Evolutionary conservation across 2,113 vertebrate species (phyloP).

Genomic region (Neogale vison): DNA sequence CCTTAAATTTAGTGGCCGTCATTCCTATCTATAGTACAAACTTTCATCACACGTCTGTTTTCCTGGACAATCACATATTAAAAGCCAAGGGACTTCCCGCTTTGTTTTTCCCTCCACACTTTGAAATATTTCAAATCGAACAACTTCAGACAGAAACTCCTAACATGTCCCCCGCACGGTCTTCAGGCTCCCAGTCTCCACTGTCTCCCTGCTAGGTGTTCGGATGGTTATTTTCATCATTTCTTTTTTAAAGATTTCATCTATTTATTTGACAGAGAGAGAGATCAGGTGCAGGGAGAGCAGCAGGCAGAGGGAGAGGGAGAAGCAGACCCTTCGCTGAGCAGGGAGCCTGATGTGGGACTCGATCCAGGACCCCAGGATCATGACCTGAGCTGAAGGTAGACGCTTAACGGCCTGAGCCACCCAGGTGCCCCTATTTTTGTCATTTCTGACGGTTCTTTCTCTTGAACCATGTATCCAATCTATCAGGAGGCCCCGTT

Average conservation of each 20-base stretch:
- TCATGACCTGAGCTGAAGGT: too few relatives aligned
- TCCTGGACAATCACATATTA: not conserved
- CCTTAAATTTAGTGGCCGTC: not conserved
- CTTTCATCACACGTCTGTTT: not conserved
- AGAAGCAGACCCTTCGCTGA: too few relatives aligned
- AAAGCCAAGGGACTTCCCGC: not conserved
- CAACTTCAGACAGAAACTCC: not conserved
- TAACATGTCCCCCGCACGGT: not conserved
- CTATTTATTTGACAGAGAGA: too few relatives aligned
- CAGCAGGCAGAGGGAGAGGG: too few relatives aligned
- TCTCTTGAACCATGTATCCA: not conserved
- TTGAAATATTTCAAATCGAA: not conserved
- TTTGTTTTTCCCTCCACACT: not conserved
- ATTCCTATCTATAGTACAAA: not conserved
- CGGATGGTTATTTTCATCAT: not conserved
- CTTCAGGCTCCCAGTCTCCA: not conserved
- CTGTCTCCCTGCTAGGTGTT: not conserved
- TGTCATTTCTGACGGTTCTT: not conserved
- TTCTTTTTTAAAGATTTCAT: too few relatives aligned
- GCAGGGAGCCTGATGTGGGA: too few relatives aligned
- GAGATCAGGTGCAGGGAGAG: too few relatives aligned
- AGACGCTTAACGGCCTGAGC: too few relatives aligned
- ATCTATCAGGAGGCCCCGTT: not conserved
- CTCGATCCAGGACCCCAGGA: too few relatives aligned
- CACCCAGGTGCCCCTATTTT: not conserved